phyloP scores from a whole-genome alignment of 2,888 invertebrate genomes.

The Andrena praecox region DNA sequence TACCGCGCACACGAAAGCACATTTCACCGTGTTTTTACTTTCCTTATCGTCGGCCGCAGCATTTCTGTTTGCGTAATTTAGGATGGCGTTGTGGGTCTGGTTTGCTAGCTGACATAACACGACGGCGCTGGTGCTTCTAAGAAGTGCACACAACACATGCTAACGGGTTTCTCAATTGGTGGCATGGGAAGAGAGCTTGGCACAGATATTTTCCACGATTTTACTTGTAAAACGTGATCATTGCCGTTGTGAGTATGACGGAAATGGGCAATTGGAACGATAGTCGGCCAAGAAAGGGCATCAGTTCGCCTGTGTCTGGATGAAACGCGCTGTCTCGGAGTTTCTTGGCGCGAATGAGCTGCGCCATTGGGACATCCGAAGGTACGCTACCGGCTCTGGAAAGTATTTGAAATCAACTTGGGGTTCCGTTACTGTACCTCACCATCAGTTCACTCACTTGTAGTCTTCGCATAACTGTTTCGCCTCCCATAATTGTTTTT shows the following conservation, averaged over 20 bases:
- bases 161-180: not conserved
- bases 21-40: slow-evolving; percentile 35
- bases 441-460: slow-evolving; percentile 49
- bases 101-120: slow-evolving; percentile 64
- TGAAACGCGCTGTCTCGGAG: slow-evolving; percentile 72
- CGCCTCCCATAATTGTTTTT: slow-evolving; percentile 60
- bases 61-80: slow-evolving; percentile 71
- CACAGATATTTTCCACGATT: not conserved
- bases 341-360: slow-evolving; percentile 70
- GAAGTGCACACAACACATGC: not conserved
- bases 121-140: slow-evolving; percentile 58
- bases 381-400: slow-evolving; percentile 56
- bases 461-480: slow-evolving; percentile 71
- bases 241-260: slow-evolving; percentile 62
- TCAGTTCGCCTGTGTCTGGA: slow-evolving; percentile 68
- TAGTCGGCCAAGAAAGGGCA: slow-evolving; percentile 69
- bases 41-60: slow-evolving; percentile 43
- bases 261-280: slow-evolving; percentile 67
- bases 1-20: slow-evolving; percentile 65
- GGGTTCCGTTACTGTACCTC: not conserved
- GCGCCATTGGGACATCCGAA: slow-evolving; percentile 35
- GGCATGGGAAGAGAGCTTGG: not conserved
- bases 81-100: slow-evolving; percentile 68
- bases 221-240: slow-evolving; percentile 73
- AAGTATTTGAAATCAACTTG: not conserved